Evolutionary conservation across 1,140 invertebrate species (phyloP), one percentile per base, ranked within the genome.

Genomic region (Cherax quadricarinatus): DNA sequence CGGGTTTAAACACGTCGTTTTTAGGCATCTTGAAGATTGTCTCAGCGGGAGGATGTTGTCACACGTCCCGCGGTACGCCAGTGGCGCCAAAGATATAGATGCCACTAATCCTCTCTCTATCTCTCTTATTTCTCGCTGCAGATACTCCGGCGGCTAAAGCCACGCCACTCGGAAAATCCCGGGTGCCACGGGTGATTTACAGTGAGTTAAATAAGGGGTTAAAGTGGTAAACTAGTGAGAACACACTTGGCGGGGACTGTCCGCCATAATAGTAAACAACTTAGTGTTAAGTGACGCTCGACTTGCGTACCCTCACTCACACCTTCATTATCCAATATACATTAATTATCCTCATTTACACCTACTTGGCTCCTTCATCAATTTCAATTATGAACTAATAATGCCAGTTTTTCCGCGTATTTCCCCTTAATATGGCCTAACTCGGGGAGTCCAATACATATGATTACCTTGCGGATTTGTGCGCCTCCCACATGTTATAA

Each of bases 201-300:
- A 30, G n/a, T 75, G 4, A 5, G 70, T 6, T 75, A 75, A 30
- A 75, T 12, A 1, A 75, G 24, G 5, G 9, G 9, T n/a, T 30
- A 75, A 75, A 30, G n/a, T 75, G 70, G n/a, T 24, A 9, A 75
- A 21, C 24, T 75, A 75, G 5, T 24, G 30, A 78, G 88, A 75
- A 70, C 81, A 84, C 88, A 84, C 88, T 90, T 84, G 66, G 88
- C 81, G 82, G 81, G 82, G 49, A 57, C 82, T 62, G 3, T 81
- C 82, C 88, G 88, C 88, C 88, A 90, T 90, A 84, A 90, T 90
- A 48, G 88, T 90, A 90, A 90, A 90, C 88, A 90, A 90, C 88
- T 18, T 83, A 41, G n/a, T 49, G 41, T 16, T 5, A 90, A 85
- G 16, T 90, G 88, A 90, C 49, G 48, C 3, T 48, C 88, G 51